Evolutionary conservation across 2,797 vertebrate genomes (phyloP), one percentile per base, ranked within the genome.

Genomic region (Gallirallus australis): DNA sequence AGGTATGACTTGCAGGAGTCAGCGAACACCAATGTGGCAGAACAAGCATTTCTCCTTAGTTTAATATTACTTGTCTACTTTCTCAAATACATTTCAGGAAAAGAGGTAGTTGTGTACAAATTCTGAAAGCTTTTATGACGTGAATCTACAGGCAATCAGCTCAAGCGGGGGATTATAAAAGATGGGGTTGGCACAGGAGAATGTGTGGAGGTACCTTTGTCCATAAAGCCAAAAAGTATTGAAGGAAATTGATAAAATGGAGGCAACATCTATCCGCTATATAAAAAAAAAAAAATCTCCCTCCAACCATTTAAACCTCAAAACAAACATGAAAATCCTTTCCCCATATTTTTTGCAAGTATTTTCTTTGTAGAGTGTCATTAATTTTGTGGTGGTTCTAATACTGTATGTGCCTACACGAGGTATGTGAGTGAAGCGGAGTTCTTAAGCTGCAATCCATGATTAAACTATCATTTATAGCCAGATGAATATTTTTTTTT

Each of bases 311-410:
- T 68, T 78, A 47, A 65, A 66, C 6, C 17, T 81, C 31, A 71
- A 81, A 84, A 57, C 25, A 71, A 86, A 54, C 5, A 8, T 31
- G 17, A 69, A 71, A 39, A 76, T 76, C 27, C 12, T 84, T 90
- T 65, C 19, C 17, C 7, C 17, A 0, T 24, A 0, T 1, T 9
- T 63, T 69, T 89, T 63, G 17, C 25, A 75, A 50, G 2, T 75
- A 16, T 86, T 64, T 91, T 85, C 40, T 86, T 78, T 31, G 54
- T 19, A 72, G 23, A 8, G 3, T 57, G 9, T 47, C 27, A 19
- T 45, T 31, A 60, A 27, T 48, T 90, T 78, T 83, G 15, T 68
- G 2, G 2, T 72, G 63, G 40, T 57, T 30, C 2, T 82, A 37
- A 28, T 77, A 31, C 18, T 71, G 5, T 6, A 8, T 76, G 9